Conservation (phyloP, 2,888 invertebrate species). For the Apocheima hispidaria region DNA sequence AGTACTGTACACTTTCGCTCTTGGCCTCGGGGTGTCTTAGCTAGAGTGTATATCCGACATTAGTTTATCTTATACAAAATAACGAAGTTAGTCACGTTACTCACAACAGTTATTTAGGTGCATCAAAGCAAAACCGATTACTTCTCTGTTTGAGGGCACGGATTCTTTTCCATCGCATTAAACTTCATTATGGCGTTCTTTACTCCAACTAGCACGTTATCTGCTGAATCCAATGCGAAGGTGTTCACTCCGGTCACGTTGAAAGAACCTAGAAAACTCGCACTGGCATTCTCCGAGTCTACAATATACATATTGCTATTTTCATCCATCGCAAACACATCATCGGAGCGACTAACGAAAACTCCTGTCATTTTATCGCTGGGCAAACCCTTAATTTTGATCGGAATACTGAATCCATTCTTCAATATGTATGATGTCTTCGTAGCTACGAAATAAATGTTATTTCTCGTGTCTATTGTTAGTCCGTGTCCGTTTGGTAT, state of each 20-base stretch:
- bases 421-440: constrained; percentile 75
- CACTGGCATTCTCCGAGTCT: constrained; percentile 67
- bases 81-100: constrained; percentile 15
- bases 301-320: constrained; percentile 70
- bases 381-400: constrained; percentile 74
- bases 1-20: no score
- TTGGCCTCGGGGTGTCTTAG: no score
- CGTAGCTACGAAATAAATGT: constrained; percentile 75
- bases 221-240: constrained; percentile 75
- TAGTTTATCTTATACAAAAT: no score
- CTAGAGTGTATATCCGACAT: background rate
- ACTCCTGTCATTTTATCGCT: constrained; percentile 74
- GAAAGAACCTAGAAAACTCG: constrained; percentile 67
- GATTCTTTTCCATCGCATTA: constrained; percentile 65
- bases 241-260: constrained; percentile 71
- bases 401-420: constrained; percentile 63
- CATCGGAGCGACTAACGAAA: constrained; percentile 73
- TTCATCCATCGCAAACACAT: constrained; percentile 78
- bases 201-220: constrained; percentile 74
- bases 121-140: constrained; percentile 31
- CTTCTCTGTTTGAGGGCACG: constrained; percentile 63
- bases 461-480: constrained; percentile 72
- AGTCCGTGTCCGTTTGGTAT: constrained; percentile 79
- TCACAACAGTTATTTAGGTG: constrained; percentile 3
- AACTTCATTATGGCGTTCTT: constrained; percentile 72